Evolutionary conservation across 2,888 invertebrate genomes (phyloP), one percentile per base, ranked within the genome.

Genomic region (Noctua comes): DNA sequence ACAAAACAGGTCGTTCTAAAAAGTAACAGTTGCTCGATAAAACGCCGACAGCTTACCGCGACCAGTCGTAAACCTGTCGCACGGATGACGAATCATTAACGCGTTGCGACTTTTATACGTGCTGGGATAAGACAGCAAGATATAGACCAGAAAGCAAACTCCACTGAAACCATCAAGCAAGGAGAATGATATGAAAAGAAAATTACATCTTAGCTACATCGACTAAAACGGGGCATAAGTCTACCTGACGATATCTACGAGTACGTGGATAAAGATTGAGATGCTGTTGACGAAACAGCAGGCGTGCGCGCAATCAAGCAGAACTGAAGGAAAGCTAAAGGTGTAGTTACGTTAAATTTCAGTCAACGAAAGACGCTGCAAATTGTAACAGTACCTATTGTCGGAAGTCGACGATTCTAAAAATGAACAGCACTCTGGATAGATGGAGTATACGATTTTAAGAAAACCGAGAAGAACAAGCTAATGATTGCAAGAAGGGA

Each of bases 31-130:
- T 64, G 62, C 51, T 65, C 76, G 46, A 85, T 85, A 88, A 86
- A 86, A 86, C 79, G 73, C 74, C 51, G 71, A 74, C 77, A 82
- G 77, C 73, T 88, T 64, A 87, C 86, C 81, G 77, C 83, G 82
- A 83, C 79, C 68, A 70, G 77, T 88, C 90, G 86, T 92, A 90
- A 93, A 93, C 51, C 86, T 86, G 90, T 92, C 93, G 80, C 77
- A 46, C 62, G 68, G 71, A 89, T 92, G 93, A 93, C 91, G 91
- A 90, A 92, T 93, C 91, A 91, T 91, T 91, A 90, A 86, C 86
- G 87, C 76, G 76, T 89, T 84, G 84, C 74, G 85, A 82, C 79
- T 84, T 83, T 83, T 76, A 89, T 78, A 86, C 7, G 51, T n/a
- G 0, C 36, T 40, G 59, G 62, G 68, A 73, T 48, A 70, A 40